Percentiles rank a stretch among this genome's conserved stretches.
phyloP scores from a whole-genome alignment of 2,113 vertebrate species.

The Heliornis fulica region DNA sequence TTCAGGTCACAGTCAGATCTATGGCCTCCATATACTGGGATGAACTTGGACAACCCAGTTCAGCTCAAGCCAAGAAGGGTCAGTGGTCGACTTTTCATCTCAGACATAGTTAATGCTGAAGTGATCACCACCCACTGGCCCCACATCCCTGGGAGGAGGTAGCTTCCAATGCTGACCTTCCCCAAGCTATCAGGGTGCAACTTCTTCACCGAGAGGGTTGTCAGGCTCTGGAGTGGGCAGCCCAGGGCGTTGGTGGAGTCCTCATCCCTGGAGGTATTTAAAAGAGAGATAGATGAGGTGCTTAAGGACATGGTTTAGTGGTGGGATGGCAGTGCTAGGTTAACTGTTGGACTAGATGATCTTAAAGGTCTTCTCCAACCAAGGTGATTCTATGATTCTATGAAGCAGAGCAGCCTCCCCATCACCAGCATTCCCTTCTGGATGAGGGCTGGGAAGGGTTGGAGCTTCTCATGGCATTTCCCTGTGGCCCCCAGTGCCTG shows the following conservation, averaged over 20 bases:
- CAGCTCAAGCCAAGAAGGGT: background rate
- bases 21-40: background rate
- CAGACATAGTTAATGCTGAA: background rate
- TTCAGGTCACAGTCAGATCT: background rate
- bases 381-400: no score
- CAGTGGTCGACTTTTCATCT: background rate
- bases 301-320: no score
- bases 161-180: background rate
- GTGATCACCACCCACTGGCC: background rate
- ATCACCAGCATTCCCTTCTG: fast-evolving
- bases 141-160: background rate
- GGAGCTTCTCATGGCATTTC: background rate
- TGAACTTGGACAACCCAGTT: background rate
- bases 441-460: background rate
- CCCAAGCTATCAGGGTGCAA: background rate
- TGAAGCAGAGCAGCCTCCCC: background rate
- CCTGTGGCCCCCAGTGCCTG: background rate
- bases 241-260: no score
- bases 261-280: no score
- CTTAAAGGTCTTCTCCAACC: no score
- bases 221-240: no score
- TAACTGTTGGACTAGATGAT: no score
- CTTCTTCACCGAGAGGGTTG: no score
- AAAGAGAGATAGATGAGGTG: no score
- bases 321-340: no score